These are phyloP conservation scores for Catagonus wagneri DNA, from an alignment of 2,113 vertebrate genomes.

Conservation along the genomic window DNA sequence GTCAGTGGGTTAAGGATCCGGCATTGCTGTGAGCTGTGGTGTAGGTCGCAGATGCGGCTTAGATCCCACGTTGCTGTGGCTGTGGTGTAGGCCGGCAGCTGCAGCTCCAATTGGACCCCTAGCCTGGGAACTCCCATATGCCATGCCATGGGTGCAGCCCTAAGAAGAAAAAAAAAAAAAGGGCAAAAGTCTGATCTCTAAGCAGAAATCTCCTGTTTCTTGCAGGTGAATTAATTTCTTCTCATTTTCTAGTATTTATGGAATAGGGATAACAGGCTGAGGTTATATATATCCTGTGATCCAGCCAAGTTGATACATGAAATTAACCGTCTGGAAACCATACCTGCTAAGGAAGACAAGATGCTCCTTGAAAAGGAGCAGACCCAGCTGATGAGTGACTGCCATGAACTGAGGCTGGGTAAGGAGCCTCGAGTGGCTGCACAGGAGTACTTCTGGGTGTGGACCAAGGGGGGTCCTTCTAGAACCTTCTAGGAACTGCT, in stretches of 20 bases:
- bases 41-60: too few relatives aligned
- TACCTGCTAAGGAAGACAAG: neutral
- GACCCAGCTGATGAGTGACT: neutral
- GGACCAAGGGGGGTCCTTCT: neutral
- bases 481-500: neutral
- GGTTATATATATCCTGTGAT: too few relatives aligned
- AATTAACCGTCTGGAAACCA: neutral
- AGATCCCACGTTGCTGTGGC: too few relatives aligned
- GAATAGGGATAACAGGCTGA: neutral
- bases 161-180: neutral
- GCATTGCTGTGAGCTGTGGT: too few relatives aligned
- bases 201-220: neutral
- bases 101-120: too few relatives aligned
- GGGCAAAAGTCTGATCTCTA: neutral
- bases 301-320: neutral
- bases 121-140: too few relatives aligned
- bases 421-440: neutral
- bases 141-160: too few relatives aligned
- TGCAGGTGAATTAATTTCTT: conserved; percentile 17
- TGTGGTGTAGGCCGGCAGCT: too few relatives aligned
- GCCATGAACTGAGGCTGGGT: neutral
- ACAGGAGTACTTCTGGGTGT: neutral
- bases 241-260: conserved; percentile 14
- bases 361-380: neutral
- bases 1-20: too few relatives aligned